Base-by-base conservation (phyloP, 2,113 vertebrate genomes). In the Hypanus sabinus region DNA sequence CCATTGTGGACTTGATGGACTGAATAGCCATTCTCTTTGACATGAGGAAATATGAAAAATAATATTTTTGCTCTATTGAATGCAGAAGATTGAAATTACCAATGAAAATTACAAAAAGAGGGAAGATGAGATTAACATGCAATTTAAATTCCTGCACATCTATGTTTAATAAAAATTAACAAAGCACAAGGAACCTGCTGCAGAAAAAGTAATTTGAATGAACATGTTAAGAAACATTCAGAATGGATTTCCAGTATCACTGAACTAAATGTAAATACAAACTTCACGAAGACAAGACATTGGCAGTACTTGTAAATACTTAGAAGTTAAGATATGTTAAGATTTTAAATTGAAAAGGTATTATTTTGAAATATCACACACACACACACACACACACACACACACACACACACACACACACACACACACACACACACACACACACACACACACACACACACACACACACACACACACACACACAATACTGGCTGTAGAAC, bases 301-400 rank as follows among this genome's bases (percentile, higher is more conserved):
- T 60, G 79, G 83, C 46, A 16, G 11, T 11, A 11, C n/a, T 65
- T 65, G 65, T 68, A 62, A 16, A 14, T 65, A 33, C 20, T 60
- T 20, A 33, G 8, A 20, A 62, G 16, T 3, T 55, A 87, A 87
- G 14, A 87, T n/a, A n/a, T 20, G 18, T 68, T 65, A 90, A 68
- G 60, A 8, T 68, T 90, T 90, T n/a, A 90, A 16, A 33, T 65
- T 65, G 85, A 65, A 68, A 90, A 65, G 65, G n/a, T 90, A 68
- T 62, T 90, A n/a, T 27, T 90, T 90, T 68, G 85, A 68, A 90
- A 90, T 90, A 90, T 65, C 60, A 90, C 60, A 60, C n/a, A 65
- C 85, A 65, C 7, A 90, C 46, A 46, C 46, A 46, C 46, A 46
- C 46, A 90, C 57, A 88, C 60, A 60, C n/a, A 65, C 85, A 65